A percentile compares a stretch with the other conserved stretches of the same genome.
These are phyloP conservation scores for Drosophila subpulchrella DNA, from an alignment of 1,140 invertebrate species.

Conservation along the genomic window DNA sequence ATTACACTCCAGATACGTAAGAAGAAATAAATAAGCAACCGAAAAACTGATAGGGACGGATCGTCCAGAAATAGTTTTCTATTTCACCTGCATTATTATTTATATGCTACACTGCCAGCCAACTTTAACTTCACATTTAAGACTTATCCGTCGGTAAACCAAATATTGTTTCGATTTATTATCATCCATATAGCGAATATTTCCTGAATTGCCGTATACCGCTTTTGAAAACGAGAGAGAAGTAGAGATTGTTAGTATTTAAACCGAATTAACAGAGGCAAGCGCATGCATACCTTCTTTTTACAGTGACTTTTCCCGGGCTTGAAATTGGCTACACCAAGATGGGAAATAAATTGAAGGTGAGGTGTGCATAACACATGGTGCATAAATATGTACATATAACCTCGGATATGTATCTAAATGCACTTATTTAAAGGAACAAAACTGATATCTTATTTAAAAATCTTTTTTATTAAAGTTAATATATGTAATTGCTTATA, in stretches of 20 bases:
- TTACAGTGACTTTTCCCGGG: constrained; percentile 17
- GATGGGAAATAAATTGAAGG: constrained; percentile 38
- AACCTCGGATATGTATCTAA: constrained; percentile 17
- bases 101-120: constrained; percentile 71
- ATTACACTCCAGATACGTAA: constrained; percentile 63
- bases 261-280: constrained; percentile 58
- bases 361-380: constrained; percentile 54
- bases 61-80: constrained; percentile 9
- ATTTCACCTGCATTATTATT: constrained; percentile 35
- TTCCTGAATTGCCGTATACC: constrained; percentile 29
- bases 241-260: constrained; percentile 83
- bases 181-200: constrained; percentile 14
- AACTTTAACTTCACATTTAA: constrained; percentile 36
- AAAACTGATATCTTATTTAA: constrained; percentile 59
- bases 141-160: background rate
- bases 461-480: constrained; percentile 47
- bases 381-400: constrained; percentile 44
- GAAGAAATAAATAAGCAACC: constrained; percentile 16
- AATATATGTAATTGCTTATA: constrained; percentile 59
- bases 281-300: constrained; percentile 31
- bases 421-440: constrained; percentile 38
- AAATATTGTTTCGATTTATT: constrained; percentile 16
- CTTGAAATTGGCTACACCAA: constrained; percentile 31
- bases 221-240: constrained; percentile 72
- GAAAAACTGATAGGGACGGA: constrained; percentile 3